Base-by-base conservation (phyloP, 2,113 vertebrate species). In the Neopipo cinnamomea region DNA sequence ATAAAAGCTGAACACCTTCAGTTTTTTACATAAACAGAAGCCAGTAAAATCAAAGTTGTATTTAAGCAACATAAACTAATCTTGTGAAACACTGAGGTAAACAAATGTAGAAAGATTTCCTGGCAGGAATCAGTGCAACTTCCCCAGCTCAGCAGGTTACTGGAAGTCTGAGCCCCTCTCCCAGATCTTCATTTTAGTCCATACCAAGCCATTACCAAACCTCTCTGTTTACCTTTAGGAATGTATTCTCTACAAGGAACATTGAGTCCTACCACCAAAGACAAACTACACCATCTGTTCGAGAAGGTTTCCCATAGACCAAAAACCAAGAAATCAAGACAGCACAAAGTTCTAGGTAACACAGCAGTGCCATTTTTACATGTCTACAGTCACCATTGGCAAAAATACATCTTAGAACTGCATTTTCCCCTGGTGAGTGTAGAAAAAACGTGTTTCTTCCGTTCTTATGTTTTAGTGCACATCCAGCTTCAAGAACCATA, bases 1-100 rank as follows among this genome's bases (percentile, higher is more conserved):
- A 33, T 3, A 63, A 85, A 81, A 79, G 30, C 18, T 67, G 11
- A 66, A 89, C 61, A 72, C 11, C 6, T 61, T 85, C 72, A 33
- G 24, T 72, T 86, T 90, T 82, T 42, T 28, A 41, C 5, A 52
- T 20, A 81, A 88, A 77, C 85, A 16, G 23, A 74, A 44, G 24
- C 5, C 30, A 49, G 25, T 49, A 79, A 86, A 93, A 89, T 76
- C 74, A 63, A 86, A 75, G 47, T 14, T 46, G 14, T 46, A 37
- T 70, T 93, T 91, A 83, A 83, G 67, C 16, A 93, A 79, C 41
- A 49, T 30, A 75, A 82, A 46, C 21, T 28, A 22, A 62, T 25
- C 53, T 94, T 95, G 68, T 42, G 88, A 80, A 96, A 93, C 65
- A 12, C 10, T 12, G 7, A 77, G 53, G 77, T 37, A 83, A 88